Conservation (phyloP, 2,888 invertebrate genomes). For the Palloptera scutellata region DNA sequence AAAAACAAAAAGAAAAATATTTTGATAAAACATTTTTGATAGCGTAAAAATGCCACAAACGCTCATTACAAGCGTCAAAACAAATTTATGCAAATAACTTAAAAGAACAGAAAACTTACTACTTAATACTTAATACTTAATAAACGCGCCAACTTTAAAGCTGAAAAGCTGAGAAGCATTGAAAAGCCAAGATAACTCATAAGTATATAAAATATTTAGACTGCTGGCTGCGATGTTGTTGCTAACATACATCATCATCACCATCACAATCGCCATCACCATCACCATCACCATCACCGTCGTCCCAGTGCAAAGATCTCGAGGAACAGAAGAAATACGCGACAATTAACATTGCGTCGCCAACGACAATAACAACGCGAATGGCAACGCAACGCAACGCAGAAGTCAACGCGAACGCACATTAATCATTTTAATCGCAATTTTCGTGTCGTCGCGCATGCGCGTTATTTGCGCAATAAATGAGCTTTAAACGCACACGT, state of each 20-base stretch:
- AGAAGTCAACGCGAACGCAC: constrained; percentile 42
- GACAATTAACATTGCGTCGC: constrained; percentile 61
- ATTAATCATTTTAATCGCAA: constrained; percentile 63
- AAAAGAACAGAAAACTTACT: not conserved
- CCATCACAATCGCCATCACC: constrained; percentile 3
- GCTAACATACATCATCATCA: not conserved
- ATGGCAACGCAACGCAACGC: too few relatives aligned
- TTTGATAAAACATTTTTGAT: constrained; percentile 53
- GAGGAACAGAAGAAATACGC: constrained; percentile 32
- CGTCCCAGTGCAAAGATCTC: not conserved
- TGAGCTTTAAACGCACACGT: constrained; percentile 55
- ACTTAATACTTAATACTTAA: not conserved
- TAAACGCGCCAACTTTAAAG: not conserved
- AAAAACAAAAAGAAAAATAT: constrained; percentile 41
- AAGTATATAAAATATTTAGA: not conserved
- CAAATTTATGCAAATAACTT: constrained; percentile 59
- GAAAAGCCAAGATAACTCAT: not conserved
- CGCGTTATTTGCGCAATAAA: constrained; percentile 52
- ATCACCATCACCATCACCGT: not conserved
- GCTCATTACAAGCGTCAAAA: constrained; percentile 61
- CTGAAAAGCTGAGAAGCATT: not conserved
- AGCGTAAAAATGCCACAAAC: constrained; percentile 53
- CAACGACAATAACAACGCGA: constrained; percentile 50
- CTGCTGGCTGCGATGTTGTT: not conserved
- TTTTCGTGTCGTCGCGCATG: constrained; percentile 50